Evolutionary conservation across 2,797 vertebrate species (phyloP), one percentile per base, ranked within the genome.

Genomic region (Paramormyrops hopkinsi): DNA sequence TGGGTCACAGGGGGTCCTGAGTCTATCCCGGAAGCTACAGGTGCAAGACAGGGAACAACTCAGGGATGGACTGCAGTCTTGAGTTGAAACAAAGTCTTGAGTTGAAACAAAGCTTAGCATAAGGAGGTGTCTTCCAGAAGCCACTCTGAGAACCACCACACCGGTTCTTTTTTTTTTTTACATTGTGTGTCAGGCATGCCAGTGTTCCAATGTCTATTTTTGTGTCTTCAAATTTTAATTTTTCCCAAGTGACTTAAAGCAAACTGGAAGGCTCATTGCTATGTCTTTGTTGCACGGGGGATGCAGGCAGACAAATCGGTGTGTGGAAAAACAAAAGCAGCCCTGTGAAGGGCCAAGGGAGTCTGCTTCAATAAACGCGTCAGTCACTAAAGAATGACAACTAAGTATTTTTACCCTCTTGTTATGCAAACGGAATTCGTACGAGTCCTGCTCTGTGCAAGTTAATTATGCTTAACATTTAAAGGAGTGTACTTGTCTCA

Each of bases 381-480:
- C 73, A 22, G 29, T 79, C 19, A 53, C 19, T 4, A 2, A 73
- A 88, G 50, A 59, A 73, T 93, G 94, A 94, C 83, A 93, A 93
- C 93, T 91, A 94, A 91, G 79, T 89, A 90, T 90, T 90, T 92
- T 50, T 9, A 91, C 87, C 90, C 92, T 92, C 90, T 95, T 94
- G 93, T 95, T 94, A 95, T 95, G 93, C 94, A 94, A 93, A 95
- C 92, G 92, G 91, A 92, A 91, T 94, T 94, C 89, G 85, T 91
- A 94, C 92, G 90, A 92, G 92, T 93, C 92, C 91, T 91, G 91
- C 90, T 94, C 90, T 90, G 90, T 94, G 93, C 92, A 91, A 95
- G 92, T 95, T 96, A 96, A 96, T 96, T 96, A 95, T 87, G 92
- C 92, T 90, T 89, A 86, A 89, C 85, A 37, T 79, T 87, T 87